Base-by-base conservation (phyloP, 2,113 vertebrate genomes). In the Pycnonotus jocosus region DNA sequence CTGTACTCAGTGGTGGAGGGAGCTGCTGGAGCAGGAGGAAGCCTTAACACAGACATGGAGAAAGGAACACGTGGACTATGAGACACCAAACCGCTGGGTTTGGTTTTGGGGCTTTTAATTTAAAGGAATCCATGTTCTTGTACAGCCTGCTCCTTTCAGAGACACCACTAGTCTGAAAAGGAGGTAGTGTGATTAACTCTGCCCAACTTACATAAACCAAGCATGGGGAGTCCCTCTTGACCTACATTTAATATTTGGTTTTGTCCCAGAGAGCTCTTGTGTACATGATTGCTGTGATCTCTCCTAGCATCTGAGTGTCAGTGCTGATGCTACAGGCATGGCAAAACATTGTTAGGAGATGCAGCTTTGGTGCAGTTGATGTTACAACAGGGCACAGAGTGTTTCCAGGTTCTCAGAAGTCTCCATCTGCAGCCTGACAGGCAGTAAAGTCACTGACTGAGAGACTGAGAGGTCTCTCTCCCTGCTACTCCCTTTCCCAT, bases 31-130 rank as follows among this genome's bases (percentile, higher is more conserved):
- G 17, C 44, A 91, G 35, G 74, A 72, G 0, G 3, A 58, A 58
- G 28, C 15, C 28, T 24, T 17, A 64, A 74, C 18, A 24, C 6
- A 10, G 31, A 40, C n/a, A 48, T 0, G 6, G 25, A 74, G 30
- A 70, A 30, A 85, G 3, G 1, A 61, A 5, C 31, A 64, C 1
- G 4, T 0, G 11, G 42, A 33, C 45, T 71, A 2, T 0, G 3
- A 80, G 42, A 54, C 31, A 82, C 4, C 21, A 30, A 42, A 12
- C 2, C 15, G 33, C 81, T 25, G 7, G 13, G 1, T 27, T 60
- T 50, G 48, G 21, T 31, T 66, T 58, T 15, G 33, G 27, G 33
- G 22, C 33, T 60, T 60, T 78, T 33, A 18, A 44, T 13, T 31
- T 12, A 18, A 23, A 51, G 18, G 15, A 68, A 68, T 33, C 50